These are phyloP conservation scores for Hydra vulgaris DNA, from an alignment of 30 jellyfish, hydroid and myxozoan genomes.

Conservation along the genomic window DNA sequence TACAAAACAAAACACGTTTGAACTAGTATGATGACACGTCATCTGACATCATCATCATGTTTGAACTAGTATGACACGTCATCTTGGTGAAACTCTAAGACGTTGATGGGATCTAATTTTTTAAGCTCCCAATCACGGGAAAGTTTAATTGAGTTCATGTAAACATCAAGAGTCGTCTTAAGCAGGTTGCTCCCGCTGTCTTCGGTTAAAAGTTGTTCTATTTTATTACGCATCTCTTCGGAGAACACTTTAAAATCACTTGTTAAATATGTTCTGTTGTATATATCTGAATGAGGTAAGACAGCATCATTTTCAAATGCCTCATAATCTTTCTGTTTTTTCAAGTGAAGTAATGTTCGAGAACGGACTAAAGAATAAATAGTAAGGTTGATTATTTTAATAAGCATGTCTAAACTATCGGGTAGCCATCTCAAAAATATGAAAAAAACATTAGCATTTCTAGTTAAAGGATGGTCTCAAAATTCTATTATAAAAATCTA, in stretches of 20 bases:
- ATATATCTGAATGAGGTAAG: neutral
- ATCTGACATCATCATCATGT: neutral
- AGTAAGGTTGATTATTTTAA: too few species aligned
- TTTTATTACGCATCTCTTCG: constrained; percentile 6
- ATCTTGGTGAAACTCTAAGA: neutral
- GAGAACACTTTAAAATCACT: neutral
- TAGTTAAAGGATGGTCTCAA: too few species aligned
- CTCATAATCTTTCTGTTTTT: constrained; percentile 43
- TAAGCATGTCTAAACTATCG: too few species aligned
- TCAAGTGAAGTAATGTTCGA: constrained; percentile 54
- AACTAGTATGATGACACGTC: neutral
- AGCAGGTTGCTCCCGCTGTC: neutral
- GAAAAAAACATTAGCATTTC: too few species aligned
- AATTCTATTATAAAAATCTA: too few species aligned
- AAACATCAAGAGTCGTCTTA: neutral
- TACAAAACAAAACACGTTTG: too few species aligned
- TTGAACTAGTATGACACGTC: neutral
- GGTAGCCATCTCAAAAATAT: neutral
- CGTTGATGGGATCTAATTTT: neutral
- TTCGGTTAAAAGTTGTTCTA: constrained; percentile 10
- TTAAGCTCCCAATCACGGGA: neutral
- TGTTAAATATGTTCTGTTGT: neutral
- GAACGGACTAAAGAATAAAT: constrained; percentile 57
- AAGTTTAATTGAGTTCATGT: neutral
- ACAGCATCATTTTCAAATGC: neutral